phyloP scores from a whole-genome alignment of 2,888 invertebrate genomes.

The Nudaria mundana region DNA sequence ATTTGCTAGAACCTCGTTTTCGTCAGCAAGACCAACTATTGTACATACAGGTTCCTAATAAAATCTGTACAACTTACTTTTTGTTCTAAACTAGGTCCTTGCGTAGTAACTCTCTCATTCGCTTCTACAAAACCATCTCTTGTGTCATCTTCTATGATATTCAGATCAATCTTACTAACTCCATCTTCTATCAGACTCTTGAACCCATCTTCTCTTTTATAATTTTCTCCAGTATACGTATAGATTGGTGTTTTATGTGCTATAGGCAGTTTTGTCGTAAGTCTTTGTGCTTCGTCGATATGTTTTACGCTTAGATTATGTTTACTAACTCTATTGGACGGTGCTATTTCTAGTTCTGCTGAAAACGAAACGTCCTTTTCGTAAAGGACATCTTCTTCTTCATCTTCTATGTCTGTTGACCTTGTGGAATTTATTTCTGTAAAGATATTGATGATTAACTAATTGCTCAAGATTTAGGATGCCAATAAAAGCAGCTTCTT shows the following conservation, averaged over 20 bases:
- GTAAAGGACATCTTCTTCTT: constrained; percentile 86
- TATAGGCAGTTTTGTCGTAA: constrained; percentile 44
- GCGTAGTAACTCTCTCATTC: constrained; percentile 69
- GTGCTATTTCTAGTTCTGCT: constrained; percentile 84
- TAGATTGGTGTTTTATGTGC: constrained; percentile 45
- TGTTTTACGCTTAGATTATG: constrained; percentile 58
- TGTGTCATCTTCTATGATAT: constrained; percentile 64
- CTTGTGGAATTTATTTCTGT: constrained; percentile 89
- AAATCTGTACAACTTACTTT: constrained; percentile 67
- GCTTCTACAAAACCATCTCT: constrained; percentile 41
- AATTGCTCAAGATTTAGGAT: too few relatives aligned
- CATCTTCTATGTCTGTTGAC: constrained; percentile 78
- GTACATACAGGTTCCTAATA: neutral
- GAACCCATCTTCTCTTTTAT: constrained; percentile 65
- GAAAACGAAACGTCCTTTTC: constrained; percentile 91
- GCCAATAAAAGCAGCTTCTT: too few relatives aligned
- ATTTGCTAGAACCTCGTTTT: too few relatives aligned
- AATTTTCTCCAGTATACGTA: constrained; percentile 62
- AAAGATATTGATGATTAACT: constrained; percentile 35
- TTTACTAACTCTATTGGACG: constrained; percentile 73
- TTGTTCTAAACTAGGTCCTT: constrained; percentile 84
- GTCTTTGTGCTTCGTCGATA: constrained; percentile 50
- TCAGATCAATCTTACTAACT: constrained; percentile 65
- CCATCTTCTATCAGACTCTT: constrained; percentile 72
- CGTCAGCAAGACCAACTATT: neutral